Conservation (phyloP, 2,113 vertebrate species). For the Dicentrarchus labrax region DNA sequence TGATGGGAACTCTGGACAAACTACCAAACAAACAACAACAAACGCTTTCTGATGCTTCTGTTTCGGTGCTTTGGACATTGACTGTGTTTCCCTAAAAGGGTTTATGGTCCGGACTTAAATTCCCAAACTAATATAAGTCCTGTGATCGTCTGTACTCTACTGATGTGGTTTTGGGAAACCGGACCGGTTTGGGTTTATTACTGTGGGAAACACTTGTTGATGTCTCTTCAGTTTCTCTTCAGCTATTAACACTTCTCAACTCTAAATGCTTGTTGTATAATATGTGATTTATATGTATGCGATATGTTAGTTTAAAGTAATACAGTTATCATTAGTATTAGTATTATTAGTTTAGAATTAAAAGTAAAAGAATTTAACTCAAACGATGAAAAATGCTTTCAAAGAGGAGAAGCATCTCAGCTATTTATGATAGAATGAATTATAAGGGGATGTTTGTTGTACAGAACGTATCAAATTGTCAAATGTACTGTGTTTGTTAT, state of each 20-base stretch:
- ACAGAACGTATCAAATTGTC: neutral
- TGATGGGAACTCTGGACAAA: constrained; percentile 51
- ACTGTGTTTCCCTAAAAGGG: constrained; percentile 22
- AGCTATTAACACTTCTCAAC: constrained; percentile 54
- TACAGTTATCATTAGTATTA: too few species aligned
- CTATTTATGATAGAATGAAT: neutral
- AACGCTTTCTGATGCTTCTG: constrained; percentile 37
- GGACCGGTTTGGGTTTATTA: neutral
- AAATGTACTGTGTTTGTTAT: constrained; percentile 68
- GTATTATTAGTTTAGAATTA: neutral
- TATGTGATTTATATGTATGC: neutral
- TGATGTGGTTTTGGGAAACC: constrained; percentile 15
- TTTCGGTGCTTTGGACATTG: constrained; percentile 32
- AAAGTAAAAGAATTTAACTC: neutral
- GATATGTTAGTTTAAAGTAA: neutral
- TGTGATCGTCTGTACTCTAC: neutral
- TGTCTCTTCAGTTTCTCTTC: constrained; percentile 38
- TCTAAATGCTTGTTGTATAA: neutral
- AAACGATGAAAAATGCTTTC: neutral
- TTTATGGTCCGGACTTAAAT: neutral
- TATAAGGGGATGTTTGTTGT: neutral
- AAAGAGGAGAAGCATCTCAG: too few species aligned
- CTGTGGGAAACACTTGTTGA: constrained; percentile 46
- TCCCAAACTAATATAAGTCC: neutral
- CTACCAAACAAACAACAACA: neutral